Percentiles rank a stretch among this genome's conserved stretches.
phyloP scores from a whole-genome alignment of 2,888 invertebrate genomes.

The Lordiphosa andalusiaca region DNA sequence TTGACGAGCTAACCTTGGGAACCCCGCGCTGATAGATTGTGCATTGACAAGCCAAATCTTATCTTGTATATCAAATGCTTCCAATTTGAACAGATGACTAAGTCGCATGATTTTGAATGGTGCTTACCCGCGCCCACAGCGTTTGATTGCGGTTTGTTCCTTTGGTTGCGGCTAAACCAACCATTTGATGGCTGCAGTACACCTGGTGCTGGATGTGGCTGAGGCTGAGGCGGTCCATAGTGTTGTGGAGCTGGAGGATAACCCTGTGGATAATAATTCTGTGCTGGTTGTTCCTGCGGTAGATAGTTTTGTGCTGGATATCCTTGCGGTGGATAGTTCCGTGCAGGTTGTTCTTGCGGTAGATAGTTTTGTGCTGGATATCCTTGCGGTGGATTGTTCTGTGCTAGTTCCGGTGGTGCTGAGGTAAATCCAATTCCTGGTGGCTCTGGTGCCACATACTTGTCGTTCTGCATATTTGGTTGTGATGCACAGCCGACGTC shows the following conservation, averaged over 20 bases:
- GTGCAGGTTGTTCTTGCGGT: conserved; percentile 18
- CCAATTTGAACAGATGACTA: conserved; percentile 19
- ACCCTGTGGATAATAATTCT: conserved; percentile 16
- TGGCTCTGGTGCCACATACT: conserved; percentile 20
- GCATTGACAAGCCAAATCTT: too few species aligned
- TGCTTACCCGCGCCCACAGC: conserved; percentile 45
- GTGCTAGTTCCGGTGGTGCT: conserved; percentile 10
- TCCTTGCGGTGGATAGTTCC: conserved; percentile 14
- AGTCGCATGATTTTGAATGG: background rate
- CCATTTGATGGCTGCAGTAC: conserved; percentile 19
- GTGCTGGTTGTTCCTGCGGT: conserved; percentile 18
- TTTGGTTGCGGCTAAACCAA: conserved; percentile 38
- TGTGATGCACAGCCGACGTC: conserved; percentile 6
- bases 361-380: conserved; percentile 5
- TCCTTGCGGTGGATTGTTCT: conserved; percentile 27
- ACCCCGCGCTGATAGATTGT: too few species aligned
- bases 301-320: conserved; percentile 29
- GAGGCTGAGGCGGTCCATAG: conserved; percentile 12
- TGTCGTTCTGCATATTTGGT: conserved; percentile 42
- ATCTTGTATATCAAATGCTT: background rate
- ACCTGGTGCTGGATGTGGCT: background rate
- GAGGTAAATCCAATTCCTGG: conserved; percentile 20
- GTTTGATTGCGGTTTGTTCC: conserved; percentile 56
- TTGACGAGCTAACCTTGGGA: too few species aligned
- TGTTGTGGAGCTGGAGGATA: conserved; percentile 34